Percentiles rank a stretch among this genome's conserved stretches.
Conservation (phyloP, 2,113 vertebrate species). For the Balaeniceps rex region DNA sequence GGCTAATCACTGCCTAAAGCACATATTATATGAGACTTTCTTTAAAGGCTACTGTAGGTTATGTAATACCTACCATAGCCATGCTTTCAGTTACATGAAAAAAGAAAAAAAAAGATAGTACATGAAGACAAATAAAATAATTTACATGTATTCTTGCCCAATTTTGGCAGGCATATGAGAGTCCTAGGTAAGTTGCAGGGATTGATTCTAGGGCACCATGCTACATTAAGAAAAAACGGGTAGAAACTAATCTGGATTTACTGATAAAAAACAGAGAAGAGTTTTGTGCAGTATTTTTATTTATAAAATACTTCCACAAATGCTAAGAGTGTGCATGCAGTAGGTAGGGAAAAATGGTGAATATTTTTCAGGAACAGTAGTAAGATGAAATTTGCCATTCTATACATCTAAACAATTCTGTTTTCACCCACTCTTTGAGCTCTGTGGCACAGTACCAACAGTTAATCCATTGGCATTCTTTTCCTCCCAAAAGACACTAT, state of each 20-base stretch:
- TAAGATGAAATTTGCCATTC: neutral
- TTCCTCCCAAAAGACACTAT: neutral
- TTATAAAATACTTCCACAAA: neutral
- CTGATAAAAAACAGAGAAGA: neutral
- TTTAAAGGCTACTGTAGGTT: conserved; percentile 3
- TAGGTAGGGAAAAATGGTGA: neutral
- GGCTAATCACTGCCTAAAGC: conserved; percentile 62
- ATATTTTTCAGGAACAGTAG: neutral
- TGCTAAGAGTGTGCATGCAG: neutral
- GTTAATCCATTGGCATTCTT: neutral
- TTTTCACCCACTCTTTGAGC: neutral
- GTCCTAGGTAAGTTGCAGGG: neutral
- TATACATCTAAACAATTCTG: neutral
- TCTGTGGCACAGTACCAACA: neutral
- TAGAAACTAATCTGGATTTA: neutral
- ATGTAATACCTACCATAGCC: neutral
- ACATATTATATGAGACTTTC: conserved; percentile 10
- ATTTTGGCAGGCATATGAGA: neutral
- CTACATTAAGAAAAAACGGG: neutral
- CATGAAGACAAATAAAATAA: neutral
- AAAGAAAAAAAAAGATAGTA: neutral
- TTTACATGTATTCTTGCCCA: neutral
- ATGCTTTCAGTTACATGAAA: neutral
- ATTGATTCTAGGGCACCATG: neutral
- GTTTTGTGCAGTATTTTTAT: neutral